A percentile compares a stretch with the other conserved stretches of the same genome.
Conservation (phyloP, 2,113 vertebrate species). For the Dipodomys ordii region DNA sequence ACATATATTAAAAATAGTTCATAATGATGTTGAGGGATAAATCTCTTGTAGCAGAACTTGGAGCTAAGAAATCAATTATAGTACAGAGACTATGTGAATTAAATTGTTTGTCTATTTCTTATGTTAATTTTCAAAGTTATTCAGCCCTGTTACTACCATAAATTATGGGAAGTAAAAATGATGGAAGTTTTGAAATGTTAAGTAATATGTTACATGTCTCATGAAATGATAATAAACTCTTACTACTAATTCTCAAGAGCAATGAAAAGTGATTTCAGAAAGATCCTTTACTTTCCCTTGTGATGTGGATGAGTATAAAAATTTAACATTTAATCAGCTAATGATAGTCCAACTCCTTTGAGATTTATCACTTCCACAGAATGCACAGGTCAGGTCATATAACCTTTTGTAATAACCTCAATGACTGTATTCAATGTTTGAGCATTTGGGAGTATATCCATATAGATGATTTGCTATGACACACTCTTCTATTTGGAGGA, state of each 20-base stretch:
- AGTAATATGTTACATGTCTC: neutral
- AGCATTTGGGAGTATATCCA: neutral
- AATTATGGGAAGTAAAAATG: neutral
- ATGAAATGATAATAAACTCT: neutral
- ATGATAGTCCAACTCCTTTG: neutral
- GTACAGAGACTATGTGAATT: neutral
- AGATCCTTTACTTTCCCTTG: neutral
- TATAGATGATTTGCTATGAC: neutral
- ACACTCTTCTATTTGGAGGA: neutral
- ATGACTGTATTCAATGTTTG: neutral
- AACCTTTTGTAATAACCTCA: neutral
- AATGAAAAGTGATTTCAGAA: slow-evolving; percentile 19
- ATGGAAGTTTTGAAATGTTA: neutral
- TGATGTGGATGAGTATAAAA: neutral
- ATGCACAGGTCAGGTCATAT: neutral
- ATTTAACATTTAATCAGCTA: neutral
- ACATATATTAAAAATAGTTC: neutral
- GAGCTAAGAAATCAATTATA: neutral
- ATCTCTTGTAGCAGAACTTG: neutral
- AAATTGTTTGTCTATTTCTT: neutral
- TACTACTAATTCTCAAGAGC: neutral
- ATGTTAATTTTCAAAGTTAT: neutral
- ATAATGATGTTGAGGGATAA: neutral
- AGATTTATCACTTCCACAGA: neutral
- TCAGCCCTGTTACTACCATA: neutral